Conservation (phyloP, 2,113 vertebrate species). For the Montifringilla adamsi region DNA sequence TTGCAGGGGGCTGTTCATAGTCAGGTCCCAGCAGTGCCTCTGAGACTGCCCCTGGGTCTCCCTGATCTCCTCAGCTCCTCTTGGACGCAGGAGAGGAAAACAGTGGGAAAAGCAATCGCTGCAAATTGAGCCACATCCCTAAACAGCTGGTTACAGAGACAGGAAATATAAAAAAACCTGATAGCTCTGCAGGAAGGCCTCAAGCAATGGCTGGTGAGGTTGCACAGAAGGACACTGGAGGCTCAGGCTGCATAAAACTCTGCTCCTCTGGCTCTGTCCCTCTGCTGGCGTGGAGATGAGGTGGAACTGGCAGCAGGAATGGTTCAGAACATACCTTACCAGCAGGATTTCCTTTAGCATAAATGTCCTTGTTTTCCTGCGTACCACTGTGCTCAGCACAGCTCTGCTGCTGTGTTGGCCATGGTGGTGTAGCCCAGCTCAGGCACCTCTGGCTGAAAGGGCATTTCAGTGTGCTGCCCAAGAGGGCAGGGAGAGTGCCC, state of each 20-base stretch:
- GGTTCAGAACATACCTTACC: neutral
- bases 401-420: neutral
- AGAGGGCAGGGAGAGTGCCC: neutral
- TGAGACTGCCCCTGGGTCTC: neutral
- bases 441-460: neutral
- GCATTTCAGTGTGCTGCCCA: accelerated
- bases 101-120: neutral
- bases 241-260: neutral
- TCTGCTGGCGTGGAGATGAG: neutral
- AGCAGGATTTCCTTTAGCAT: neutral
- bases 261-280: neutral
- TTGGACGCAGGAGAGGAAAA: neutral
- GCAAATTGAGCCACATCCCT: neutral
- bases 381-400: neutral
- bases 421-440: neutral
- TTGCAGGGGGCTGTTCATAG: neutral
- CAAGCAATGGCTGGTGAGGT: neutral
- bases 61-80: neutral
- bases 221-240: neutral
- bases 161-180: neutral
- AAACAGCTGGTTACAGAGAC: neutral
- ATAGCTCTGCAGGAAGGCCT: neutral
- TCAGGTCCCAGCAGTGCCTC: neutral
- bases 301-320: neutral
- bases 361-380: neutral